Percentiles rank a stretch among this genome's conserved stretches.
Evolutionary conservation across 2,113 vertebrate genomes (phyloP).

Genomic region (Albula goreensis): DNA sequence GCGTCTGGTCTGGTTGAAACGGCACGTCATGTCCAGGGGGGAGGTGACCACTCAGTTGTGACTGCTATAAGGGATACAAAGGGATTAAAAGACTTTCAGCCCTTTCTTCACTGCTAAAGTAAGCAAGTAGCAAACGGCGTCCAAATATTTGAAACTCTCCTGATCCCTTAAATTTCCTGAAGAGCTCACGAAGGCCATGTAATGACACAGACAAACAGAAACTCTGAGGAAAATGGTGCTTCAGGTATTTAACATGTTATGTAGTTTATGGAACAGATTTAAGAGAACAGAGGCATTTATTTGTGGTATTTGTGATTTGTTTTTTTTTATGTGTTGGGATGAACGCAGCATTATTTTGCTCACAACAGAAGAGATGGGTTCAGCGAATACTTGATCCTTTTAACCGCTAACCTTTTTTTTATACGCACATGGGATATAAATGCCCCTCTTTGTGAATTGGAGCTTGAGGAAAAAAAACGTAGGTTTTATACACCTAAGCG

Average conservation of each 20-base stretch:
- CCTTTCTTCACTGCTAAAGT: slow-evolving; percentile 21
- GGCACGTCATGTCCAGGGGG: slow-evolving; percentile 81
- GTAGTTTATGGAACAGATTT: background rate
- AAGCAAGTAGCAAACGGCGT: slow-evolving; percentile 6
- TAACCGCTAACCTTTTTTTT: background rate
- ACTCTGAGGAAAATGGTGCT: background rate
- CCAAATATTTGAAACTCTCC: background rate
- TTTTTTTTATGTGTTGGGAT: background rate
- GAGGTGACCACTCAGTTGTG: slow-evolving; percentile 80
- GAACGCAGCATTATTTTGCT: background rate
- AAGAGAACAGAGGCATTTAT: background rate
- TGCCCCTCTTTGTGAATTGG: background rate
- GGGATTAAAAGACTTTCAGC: slow-evolving; percentile 69
- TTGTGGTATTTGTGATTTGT: background rate
- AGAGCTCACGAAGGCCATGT: background rate
- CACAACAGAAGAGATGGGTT: background rate
- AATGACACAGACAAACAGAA: background rate
- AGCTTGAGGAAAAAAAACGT: background rate
- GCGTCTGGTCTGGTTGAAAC: slow-evolving; percentile 90
- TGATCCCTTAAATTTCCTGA: background rate
- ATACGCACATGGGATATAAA: background rate
- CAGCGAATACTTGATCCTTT: background rate
- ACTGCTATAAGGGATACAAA: slow-evolving; percentile 76
- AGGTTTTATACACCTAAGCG: background rate
- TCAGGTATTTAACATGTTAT: background rate